A percentile compares a stretch with the other conserved stretches of the same genome.
Conservation (phyloP, 2,113 vertebrate genomes). For the Tichodroma muraria region DNA sequence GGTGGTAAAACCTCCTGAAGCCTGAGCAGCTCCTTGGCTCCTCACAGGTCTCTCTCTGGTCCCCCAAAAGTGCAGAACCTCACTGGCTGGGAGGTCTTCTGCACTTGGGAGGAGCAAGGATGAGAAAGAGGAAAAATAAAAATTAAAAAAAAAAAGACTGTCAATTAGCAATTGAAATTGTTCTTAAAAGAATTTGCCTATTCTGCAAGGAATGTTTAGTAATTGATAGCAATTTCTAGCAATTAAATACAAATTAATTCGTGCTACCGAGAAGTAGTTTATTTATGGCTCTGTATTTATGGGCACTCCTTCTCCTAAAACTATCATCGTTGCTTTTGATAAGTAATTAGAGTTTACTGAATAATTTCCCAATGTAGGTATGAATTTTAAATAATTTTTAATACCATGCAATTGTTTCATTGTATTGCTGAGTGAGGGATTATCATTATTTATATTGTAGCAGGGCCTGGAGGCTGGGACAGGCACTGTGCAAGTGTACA, state of each 20-base stretch:
- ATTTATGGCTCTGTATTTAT: constrained; percentile 77
- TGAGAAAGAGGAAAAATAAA: not conserved
- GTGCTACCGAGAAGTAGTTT: constrained; percentile 67
- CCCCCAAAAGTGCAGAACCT: not conserved
- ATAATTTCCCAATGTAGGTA: constrained; percentile 70
- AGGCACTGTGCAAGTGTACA: not conserved
- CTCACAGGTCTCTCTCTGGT: not conserved
- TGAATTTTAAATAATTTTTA: constrained; percentile 74
- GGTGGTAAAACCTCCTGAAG: not conserved
- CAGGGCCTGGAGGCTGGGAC: not conserved
- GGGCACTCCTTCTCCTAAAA: constrained; percentile 64
- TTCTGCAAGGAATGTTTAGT: constrained; percentile 66
- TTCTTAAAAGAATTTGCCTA: constrained; percentile 57
- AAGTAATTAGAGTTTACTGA: constrained; percentile 77
- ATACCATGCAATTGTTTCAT: not conserved
- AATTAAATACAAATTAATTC: constrained; percentile 80
- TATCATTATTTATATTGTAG: not conserved
- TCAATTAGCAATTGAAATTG: constrained; percentile 51
- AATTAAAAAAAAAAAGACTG: not conserved
- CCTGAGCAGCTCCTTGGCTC: not conserved
- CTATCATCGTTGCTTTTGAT: constrained; percentile 67
- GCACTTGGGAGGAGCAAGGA: not conserved
- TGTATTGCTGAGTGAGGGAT: constrained; percentile 2
- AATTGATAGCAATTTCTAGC: constrained; percentile 73
- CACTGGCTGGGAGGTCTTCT: not conserved